Percentiles rank a stretch among this genome's conserved stretches.
Conservation (phyloP, 2,113 vertebrate species). For the Bufo bufo region DNA sequence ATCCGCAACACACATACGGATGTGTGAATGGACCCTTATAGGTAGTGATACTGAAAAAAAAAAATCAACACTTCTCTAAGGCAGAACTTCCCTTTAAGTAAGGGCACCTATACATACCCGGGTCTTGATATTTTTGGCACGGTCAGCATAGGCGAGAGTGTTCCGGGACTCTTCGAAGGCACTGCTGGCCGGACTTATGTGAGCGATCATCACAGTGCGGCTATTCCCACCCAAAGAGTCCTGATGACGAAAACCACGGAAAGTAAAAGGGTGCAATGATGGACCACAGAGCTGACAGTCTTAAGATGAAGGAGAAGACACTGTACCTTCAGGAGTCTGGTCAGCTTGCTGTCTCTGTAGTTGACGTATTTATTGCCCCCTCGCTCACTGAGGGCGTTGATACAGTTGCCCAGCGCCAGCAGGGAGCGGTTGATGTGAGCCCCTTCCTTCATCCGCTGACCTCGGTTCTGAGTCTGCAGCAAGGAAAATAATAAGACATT, state of each 20-base stretch:
- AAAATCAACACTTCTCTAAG: no score
- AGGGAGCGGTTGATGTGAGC: conserved; percentile 94
- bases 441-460: conserved; percentile 90
- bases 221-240: conserved; percentile 90
- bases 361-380: conserved; percentile 85
- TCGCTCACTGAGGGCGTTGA: conserved; percentile 87
- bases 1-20: no score
- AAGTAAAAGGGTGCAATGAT: not conserved
- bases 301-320: not conserved
- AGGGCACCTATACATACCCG: conserved; percentile 70
- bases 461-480: conserved; percentile 85
- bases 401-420: conserved; percentile 92
- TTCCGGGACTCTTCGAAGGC: conserved; percentile 91
- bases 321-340: conserved; percentile 87
- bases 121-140: conserved; percentile 89
- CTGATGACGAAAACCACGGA: conserved; percentile 64
- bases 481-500: not conserved
- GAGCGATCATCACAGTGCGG: conserved; percentile 91
- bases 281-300: conserved; percentile 13
- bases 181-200: conserved; percentile 88
- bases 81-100: not conserved
- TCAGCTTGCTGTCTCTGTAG: conserved; percentile 93
- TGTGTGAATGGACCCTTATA: no score
- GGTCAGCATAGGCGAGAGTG: conserved; percentile 86
- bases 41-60: no score